These are phyloP conservation scores for Diarsia rubi DNA, from an alignment of 2,888 invertebrate genomes.

Conservation along the genomic window DNA sequence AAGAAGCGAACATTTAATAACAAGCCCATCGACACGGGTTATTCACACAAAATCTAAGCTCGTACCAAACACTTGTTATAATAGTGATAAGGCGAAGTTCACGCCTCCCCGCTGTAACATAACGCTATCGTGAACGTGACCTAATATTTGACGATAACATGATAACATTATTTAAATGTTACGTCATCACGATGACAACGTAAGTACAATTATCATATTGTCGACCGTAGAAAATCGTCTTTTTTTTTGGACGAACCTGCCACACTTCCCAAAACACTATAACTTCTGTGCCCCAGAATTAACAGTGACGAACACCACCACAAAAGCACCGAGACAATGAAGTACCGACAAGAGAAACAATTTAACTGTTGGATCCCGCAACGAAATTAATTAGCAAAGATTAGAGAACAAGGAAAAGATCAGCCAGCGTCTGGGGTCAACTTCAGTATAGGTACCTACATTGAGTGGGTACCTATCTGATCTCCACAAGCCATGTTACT, in stretches of 20 bases:
- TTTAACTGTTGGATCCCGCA: too few relatives aligned
- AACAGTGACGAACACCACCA: too few relatives aligned
- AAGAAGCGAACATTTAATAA: not conserved
- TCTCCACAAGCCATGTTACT: not conserved
- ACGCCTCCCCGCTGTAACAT: constrained; percentile 47
- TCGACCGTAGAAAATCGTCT: too few relatives aligned
- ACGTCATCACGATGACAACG: constrained; percentile 45
- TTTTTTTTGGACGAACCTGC: too few relatives aligned
- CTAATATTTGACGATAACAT: constrained; percentile 43
- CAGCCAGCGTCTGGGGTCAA: too few relatives aligned
- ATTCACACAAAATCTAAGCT: constrained; percentile 30
- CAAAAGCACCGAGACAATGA: too few relatives aligned
- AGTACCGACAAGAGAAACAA: too few relatives aligned
- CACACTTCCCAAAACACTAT: too few relatives aligned
- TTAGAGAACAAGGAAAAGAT: too few relatives aligned
- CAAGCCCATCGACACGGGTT: constrained; percentile 13
- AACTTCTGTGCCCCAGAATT: too few relatives aligned
- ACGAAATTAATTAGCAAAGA: too few relatives aligned
- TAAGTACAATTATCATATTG: constrained; percentile 4
- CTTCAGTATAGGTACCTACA: too few relatives aligned
- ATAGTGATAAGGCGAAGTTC: constrained; percentile 52
- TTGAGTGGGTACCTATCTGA: not conserved
- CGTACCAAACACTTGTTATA: constrained; percentile 44
- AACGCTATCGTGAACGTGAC: constrained; percentile 54
- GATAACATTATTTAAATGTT: constrained; percentile 46